Evolutionary conservation across 2,888 invertebrate species (phyloP), one percentile per base, ranked within the genome.

Genomic region (Cynaeus angustus): DNA sequence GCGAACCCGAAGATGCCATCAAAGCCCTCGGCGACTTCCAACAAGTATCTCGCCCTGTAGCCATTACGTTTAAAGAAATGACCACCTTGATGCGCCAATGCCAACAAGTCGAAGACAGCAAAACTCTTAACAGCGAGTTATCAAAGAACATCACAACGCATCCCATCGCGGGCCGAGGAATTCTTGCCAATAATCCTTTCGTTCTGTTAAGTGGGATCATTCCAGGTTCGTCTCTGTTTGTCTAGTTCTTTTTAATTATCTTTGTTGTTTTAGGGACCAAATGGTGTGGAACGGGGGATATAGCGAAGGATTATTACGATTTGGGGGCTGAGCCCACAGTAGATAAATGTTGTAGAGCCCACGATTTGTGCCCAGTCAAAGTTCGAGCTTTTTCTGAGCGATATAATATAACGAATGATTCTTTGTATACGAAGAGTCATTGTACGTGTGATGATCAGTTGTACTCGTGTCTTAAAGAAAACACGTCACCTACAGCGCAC

Each of bases 201-300:
- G 90, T 92, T 0, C 82, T 94, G 72, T 86, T 94, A 52, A 93
- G 91, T 80, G 68, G 53, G n/a, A 53, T 53, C 8, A 53, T 13
- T 21, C 56, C 43, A 41, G 43, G 56, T 41, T 33, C 2, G 33
- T 33, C 7, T 33, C 33, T 9, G 12, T 38, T 16, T 21, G n/a
- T n/a, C n/a, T n/a, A n/a, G n/a, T n/a, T n/a, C n/a, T n/a, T n/a
- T n/a, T n/a, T n/a, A n/a, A n/a, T 26, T 9, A 37, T 67, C 70
- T 68, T 56, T 58, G 21, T 21, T 7, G 84, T 84, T 0, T 82
- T 26, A 95, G 95, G 95, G 72, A 96, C 95, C 38, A 95, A 95
- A 84, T 96, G 95, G 95, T 97, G 97, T 81, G 97, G 97, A 12
- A 92, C 94, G 0, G 96, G 96, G 0, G 96, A 96, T 84, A 91